Base-by-base conservation (phyloP, 2,113 vertebrate genomes). In the Paratilapia polleni region DNA sequence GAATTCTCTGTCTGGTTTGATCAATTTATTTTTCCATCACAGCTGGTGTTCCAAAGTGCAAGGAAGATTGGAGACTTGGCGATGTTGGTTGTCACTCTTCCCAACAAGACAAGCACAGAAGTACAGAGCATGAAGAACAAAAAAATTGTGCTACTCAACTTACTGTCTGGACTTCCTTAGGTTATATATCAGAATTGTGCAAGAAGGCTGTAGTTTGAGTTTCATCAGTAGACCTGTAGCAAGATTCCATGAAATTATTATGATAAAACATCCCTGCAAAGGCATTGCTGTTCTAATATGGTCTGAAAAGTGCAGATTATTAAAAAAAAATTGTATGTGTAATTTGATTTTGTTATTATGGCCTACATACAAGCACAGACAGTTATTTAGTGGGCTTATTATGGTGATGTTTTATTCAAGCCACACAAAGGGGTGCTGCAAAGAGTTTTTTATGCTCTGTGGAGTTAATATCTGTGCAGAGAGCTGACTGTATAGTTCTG, bases 391-490 rank as follows among this genome's bases (percentile, higher is more conserved):
- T 4, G 1, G n/a, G 59, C 56, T 85, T 74, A 79, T 84, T 74
- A 84, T 61, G 58, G 64, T 86, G 74, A 74, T 74, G 56, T 77
- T 87, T 61, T 57, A 75, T 81, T 85, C 24, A 34, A 17, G 36
- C 17, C 1, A 31, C 13, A 47, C 61, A n/a, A 73, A 73, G 17
- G 57, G 70, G 66, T 57, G 81, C 68, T 84, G 31, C 82, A 76
- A 74, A 62, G 78, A 79, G 62, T 76, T 76, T n/a, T 60, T 81
- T 85, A 81, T 80, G 88, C 84, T 85, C 59, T 1, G 60, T 17
- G 2, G 77, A 85, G 84, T 88, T 82, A 68, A 85, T 82, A 24
- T 86, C 61, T 75, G 61, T 60, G 74, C 54, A 47, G 77, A 66
- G 81, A 66, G 77, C 60, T 75, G 81, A 60, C 83, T 43, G 19